phyloP scores from a whole-genome alignment of 2,888 invertebrate species.

The Zhengitettix transpicula region DNA sequence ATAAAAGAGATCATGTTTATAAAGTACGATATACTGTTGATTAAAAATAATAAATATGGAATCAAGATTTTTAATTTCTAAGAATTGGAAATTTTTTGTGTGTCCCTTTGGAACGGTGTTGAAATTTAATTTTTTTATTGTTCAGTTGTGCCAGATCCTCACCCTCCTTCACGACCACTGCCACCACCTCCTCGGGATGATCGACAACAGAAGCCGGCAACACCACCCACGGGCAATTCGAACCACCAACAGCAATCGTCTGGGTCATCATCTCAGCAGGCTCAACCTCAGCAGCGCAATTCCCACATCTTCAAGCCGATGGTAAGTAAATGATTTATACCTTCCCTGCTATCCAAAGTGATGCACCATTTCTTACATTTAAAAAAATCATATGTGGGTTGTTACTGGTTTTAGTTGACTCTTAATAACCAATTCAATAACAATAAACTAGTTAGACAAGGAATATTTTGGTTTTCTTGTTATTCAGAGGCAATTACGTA shows the following conservation, averaged over 20 bases:
- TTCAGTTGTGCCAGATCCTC: constrained; percentile 71
- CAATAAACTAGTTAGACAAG: no score
- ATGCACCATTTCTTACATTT: no score
- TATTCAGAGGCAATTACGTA: no score
- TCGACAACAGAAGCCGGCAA: constrained; percentile 24
- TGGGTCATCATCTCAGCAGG: constrained; percentile 36
- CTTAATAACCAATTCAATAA: no score
- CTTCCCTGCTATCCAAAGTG: neutral
- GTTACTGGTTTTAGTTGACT: no score
- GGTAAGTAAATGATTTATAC: constrained; percentile 33
- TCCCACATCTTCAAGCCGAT: constrained; percentile 79
- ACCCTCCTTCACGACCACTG: constrained; percentile 62
- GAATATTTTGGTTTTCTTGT: no score
- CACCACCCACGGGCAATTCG: constrained; percentile 17
- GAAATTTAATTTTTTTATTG: neutral
- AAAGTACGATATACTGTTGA: neutral
- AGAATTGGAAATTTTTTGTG: neutral
- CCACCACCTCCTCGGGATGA: constrained; percentile 65
- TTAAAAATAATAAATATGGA: neutral
- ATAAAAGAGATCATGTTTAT: neutral
- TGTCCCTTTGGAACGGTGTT: neutral
- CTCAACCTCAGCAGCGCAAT: constrained; percentile 55
- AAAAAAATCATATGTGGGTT: no score
- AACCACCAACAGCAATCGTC: constrained; percentile 36
- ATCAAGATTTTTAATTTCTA: neutral